A percentile compares a stretch with the other conserved stretches of the same genome.
phyloP scores from a whole-genome alignment of 2,888 invertebrate genomes.

The Hirudinaria manillensis region DNA sequence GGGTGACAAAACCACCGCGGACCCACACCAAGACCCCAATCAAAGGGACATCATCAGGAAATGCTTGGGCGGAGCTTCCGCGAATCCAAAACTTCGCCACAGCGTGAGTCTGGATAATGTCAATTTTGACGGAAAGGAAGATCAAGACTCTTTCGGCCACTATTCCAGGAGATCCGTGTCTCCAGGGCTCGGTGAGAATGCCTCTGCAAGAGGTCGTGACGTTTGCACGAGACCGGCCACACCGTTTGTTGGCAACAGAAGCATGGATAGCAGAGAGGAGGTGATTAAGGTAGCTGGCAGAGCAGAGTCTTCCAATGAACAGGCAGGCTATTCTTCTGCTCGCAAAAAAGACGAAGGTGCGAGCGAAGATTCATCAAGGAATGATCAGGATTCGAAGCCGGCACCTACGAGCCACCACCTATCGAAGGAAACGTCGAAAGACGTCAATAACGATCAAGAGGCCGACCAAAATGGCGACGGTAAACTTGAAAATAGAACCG shows the following conservation, averaged over 20 bases:
- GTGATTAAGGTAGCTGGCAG: neutral
- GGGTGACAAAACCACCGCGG: constrained; percentile 12
- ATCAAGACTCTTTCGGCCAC: neutral
- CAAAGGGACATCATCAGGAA: constrained; percentile 28
- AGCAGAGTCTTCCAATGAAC: neutral
- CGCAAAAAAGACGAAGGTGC: neutral
- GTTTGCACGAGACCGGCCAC: neutral
- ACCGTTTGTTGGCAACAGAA: neutral
- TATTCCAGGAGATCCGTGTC: constrained; percentile 20
- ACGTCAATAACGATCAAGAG: no score
- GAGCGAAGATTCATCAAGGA: neutral
- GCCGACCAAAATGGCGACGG: no score
- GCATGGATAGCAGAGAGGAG: neutral
- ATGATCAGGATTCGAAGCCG: no score
- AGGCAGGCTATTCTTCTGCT: neutral
- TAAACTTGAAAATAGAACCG: no score
- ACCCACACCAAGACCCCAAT: constrained; percentile 15
- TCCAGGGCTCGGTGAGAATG: neutral
- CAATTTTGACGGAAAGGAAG: neutral
- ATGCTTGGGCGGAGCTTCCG: constrained; percentile 5
- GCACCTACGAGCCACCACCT: no score
- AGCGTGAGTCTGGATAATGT: constrained; percentile 25
- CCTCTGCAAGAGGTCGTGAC: neutral
- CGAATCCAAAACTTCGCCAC: constrained; percentile 9
- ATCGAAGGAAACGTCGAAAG: neutral